Base-by-base conservation (phyloP, 2,113 vertebrate species). In the Dipodomys spectabilis region DNA sequence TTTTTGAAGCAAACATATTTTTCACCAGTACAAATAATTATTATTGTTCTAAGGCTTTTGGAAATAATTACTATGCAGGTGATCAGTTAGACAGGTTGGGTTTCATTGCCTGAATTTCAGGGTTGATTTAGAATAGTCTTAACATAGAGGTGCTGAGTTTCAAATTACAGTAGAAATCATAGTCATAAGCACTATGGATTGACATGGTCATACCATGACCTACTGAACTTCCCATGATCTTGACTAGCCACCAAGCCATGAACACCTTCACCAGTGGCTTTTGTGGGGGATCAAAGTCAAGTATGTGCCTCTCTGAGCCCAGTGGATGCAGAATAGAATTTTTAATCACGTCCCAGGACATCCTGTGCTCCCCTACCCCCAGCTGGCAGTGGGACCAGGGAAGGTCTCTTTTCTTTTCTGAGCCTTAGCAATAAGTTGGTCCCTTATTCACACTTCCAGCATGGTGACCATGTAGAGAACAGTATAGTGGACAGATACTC, bases 251-350 rank as follows among this genome's bases (percentile, higher is more conserved):
- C 91, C 81, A 93, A 68, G 30, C 57, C 77, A 30, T 90, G 95
- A 95, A 96, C 83, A 83, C 86, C 68, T 95, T 92, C 72, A 92
- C 88, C 94, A 89, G 92, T 71, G 94, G 81, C 95, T 94, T 97
- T 81, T 95, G 90, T 92, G 88, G 86, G 68, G 28, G 25, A 86
- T 77, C 75, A 45, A 80, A 88, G 12, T 68, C 79, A 62, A 85
- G 64, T 4, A 32, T 27, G 86, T 80, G 28, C 19, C 53, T 75
- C n/a, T 39, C 9, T 13, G 65, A 73, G 49, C 74, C 39, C 25
- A 23, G 78, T 64, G 35, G 57, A 30, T n/a, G 1, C 11, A 69
- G 69, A 11, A 62, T 35, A 75, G 53, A 30, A 0, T 16, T 20
- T 65, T 88, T 3, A 1, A 10, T 2, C 8, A 71, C 35, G 5